Conservation (phyloP, 1,140 invertebrate species). For the Drosophila lowei region DNA sequence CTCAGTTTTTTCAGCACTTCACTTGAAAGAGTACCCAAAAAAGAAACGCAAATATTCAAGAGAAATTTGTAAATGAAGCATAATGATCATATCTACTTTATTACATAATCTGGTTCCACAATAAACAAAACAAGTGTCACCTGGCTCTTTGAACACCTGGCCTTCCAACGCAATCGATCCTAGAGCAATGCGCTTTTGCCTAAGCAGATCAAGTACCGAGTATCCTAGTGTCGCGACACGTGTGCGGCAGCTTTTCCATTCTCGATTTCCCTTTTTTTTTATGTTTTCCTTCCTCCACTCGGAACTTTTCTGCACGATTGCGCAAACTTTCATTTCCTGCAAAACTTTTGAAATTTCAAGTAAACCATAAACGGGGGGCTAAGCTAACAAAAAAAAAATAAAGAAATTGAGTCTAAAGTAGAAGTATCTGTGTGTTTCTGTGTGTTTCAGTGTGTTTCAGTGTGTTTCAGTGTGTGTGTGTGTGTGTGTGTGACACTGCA, state of each 20-base stretch:
- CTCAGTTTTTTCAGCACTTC: slow-evolving; percentile 9
- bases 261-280: slow-evolving; percentile 9
- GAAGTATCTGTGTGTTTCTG: no score
- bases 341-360: slow-evolving; percentile 69
- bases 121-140: no score
- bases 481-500: slow-evolving; percentile 52
- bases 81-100: no score
- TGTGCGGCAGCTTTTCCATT: neutral
- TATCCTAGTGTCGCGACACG: no score
- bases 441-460: slow-evolving; percentile 6
- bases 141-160: no score
- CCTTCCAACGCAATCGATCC: no score
- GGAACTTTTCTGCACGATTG: slow-evolving; percentile 73
- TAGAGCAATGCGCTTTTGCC: no score
- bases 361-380: slow-evolving; percentile 49
- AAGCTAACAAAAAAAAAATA: slow-evolving; percentile 36
- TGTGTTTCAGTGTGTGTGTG: slow-evolving; percentile 6
- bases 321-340: slow-evolving; percentile 70
- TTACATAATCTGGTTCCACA: no score
- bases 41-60: no score
- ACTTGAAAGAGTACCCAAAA: no score
- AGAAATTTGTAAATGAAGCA: no score
- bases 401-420: slow-evolving; percentile 7
- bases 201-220: no score
- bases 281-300: slow-evolving; percentile 17